A percentile compares a stretch with the other conserved stretches of the same genome.
Evolutionary conservation across 2,888 invertebrate species (phyloP).

Genomic region (Eubasilissa splendida): DNA sequence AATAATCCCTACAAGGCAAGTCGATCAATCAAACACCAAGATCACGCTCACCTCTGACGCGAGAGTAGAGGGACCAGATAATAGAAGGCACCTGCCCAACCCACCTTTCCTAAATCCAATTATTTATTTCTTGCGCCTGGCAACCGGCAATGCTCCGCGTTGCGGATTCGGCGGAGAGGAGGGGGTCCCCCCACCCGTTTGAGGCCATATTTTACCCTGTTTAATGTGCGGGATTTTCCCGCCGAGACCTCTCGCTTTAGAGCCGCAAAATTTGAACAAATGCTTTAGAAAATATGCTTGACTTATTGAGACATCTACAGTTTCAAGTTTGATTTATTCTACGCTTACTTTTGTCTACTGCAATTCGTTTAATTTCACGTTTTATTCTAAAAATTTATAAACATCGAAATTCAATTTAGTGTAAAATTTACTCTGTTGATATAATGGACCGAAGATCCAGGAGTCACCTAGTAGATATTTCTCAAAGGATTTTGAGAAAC

Average conservation of each 20-base stretch:
- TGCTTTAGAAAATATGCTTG: too few relatives aligned
- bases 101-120: slow-evolving; percentile 22
- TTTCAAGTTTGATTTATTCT: too few relatives aligned
- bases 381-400: too few relatives aligned
- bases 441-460: too few relatives aligned
- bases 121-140: slow-evolving; percentile 35
- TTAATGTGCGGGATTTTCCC: slow-evolving; percentile 57
- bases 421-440: too few relatives aligned
- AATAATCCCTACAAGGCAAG: too few relatives aligned
- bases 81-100: not conserved
- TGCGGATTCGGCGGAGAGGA: not conserved
- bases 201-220: slow-evolving; percentile 53
- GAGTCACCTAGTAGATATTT: too few relatives aligned
- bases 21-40: not conserved
- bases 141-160: not conserved
- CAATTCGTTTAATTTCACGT: too few relatives aligned
- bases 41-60: not conserved
- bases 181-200: slow-evolving; percentile 8
- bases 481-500: too few relatives aligned
- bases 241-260: slow-evolving; percentile 56
- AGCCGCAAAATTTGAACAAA: slow-evolving; percentile 28
- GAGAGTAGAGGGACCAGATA: not conserved
- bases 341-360: too few relatives aligned
- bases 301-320: too few relatives aligned
- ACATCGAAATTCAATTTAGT: too few relatives aligned